Evolutionary conservation across 2,113 vertebrate genomes (phyloP).

Genomic region (Accipiter virgatus): DNA sequence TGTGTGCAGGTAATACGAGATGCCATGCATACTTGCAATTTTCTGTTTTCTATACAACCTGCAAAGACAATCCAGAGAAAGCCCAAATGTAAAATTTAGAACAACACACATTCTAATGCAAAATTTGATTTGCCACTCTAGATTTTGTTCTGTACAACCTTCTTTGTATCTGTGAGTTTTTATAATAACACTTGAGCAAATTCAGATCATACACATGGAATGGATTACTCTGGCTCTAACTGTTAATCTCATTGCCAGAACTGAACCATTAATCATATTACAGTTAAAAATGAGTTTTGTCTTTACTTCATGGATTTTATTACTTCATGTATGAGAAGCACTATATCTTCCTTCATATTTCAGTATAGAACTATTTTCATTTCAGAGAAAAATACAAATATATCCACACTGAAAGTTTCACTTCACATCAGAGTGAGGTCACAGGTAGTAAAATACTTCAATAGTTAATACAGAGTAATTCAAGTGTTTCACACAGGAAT

Average conservation of each 20-base stretch:
- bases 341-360: neutral
- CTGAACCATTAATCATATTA: neutral
- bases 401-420: neutral
- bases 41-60: neutral
- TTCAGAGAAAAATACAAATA: neutral
- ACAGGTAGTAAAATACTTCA: neutral
- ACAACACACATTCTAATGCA: neutral
- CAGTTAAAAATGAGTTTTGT: neutral
- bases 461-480: neutral
- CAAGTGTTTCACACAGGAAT: neutral
- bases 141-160: neutral
- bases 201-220: rapidly evolving
- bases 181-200: neutral
- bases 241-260: neutral
- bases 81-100: neutral
- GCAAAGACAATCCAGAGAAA: neutral
- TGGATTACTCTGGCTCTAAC: neutral
- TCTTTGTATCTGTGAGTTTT: neutral
- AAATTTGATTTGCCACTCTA: neutral
- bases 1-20: neutral
- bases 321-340: neutral
- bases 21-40: neutral
- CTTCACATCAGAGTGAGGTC: neutral
- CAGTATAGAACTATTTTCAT: neutral
- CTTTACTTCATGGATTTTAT: neutral